These are phyloP conservation scores for Ectobius pallidus DNA, from an alignment of 2,888 invertebrate species.

Conservation along the genomic window DNA sequence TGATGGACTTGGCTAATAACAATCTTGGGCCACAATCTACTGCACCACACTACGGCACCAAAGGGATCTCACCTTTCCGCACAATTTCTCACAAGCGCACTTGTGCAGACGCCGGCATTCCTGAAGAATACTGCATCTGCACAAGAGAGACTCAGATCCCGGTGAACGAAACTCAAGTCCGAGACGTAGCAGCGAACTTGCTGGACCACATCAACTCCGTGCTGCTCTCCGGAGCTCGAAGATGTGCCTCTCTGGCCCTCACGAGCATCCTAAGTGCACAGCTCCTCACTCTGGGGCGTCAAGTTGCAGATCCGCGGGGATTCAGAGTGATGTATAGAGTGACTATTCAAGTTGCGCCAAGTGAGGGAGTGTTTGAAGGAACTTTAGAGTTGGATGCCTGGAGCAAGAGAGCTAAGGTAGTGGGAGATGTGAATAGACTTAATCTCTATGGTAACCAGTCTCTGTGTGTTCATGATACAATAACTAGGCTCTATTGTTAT, in stretches of 20 bases:
- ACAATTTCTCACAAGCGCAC: constrained; percentile 11
- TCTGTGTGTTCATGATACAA: constrained; percentile 17
- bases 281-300: neutral
- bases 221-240: neutral
- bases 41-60: neutral
- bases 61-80: constrained; percentile 19
- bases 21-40: neutral
- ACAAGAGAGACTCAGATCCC: neutral
- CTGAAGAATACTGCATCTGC: constrained; percentile 24
- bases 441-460: constrained; percentile 32
- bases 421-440: constrained; percentile 26
- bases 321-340: constrained; percentile 24
- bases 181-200: neutral
- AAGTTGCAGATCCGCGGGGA: neutral
- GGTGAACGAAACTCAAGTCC: neutral
- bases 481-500: constrained; percentile 35
- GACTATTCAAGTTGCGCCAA: constrained; percentile 17
- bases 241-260: constrained; percentile 11
- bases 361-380: constrained; percentile 23
- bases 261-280: constrained; percentile 4
- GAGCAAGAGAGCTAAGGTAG: neutral
- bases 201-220: constrained; percentile 20
- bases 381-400: constrained; percentile 34
- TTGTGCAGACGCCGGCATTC: constrained; percentile 21
- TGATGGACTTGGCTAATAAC: constrained; percentile 49